These are phyloP conservation scores for Aleiodes alternator DNA, from an alignment of 2,888 invertebrate species.

Conservation along the genomic window DNA sequence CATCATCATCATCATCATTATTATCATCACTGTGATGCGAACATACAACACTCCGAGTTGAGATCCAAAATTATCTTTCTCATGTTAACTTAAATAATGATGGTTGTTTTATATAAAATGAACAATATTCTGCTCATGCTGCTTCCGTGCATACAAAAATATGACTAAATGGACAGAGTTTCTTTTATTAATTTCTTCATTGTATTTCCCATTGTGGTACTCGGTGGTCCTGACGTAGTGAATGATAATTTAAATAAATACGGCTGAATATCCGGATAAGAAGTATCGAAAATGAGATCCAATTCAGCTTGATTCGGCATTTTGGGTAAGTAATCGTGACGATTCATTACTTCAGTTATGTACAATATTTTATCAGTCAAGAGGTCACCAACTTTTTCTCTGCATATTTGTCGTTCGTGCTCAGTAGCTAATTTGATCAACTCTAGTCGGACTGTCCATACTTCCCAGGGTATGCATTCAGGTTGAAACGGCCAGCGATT, in stretches of 20 bases:
- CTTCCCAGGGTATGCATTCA: constrained; percentile 98
- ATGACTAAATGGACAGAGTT: constrained; percentile 84
- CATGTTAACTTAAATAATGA: background rate
- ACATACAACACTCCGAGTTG: constrained; percentile 11
- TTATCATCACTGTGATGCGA: no score
- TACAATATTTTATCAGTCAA: constrained; percentile 95
- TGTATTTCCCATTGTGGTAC: constrained; percentile 89
- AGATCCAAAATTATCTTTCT: constrained; percentile 6
- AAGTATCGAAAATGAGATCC: constrained; percentile 95
- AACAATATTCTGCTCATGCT: no score
- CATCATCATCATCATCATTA: no score
- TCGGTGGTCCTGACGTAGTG: constrained; percentile 86
- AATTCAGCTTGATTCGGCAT: constrained; percentile 95
- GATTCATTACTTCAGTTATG: constrained; percentile 96
- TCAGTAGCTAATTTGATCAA: constrained; percentile 90
- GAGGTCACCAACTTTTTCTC: constrained; percentile 91
- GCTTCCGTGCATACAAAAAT: no score
- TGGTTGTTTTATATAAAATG: no score
- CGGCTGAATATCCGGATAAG: constrained; percentile 95
- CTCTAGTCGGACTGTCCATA: constrained; percentile 96
- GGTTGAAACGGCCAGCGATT: constrained; percentile 91
- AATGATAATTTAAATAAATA: constrained; percentile 96
- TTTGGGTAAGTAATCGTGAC: constrained; percentile 96
- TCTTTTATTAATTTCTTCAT: constrained; percentile 93
- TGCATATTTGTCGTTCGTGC: constrained; percentile 89